Evolutionary conservation across 92 coral and sea anemone species (phyloP).

Genomic region (Actinernus sp.): DNA sequence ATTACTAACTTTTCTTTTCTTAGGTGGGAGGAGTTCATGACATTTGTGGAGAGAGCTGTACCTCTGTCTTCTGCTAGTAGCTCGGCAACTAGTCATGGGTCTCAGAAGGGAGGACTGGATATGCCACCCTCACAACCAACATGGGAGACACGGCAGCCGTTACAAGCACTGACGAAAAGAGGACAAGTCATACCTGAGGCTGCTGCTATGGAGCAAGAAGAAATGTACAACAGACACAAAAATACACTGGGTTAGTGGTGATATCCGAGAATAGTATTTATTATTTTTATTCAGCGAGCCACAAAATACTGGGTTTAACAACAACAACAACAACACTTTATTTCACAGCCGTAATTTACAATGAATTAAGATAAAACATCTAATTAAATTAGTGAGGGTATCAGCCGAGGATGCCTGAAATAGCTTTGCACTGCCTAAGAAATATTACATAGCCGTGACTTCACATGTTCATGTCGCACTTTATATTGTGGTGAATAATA

Average conservation of each 20-base stretch:
- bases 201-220: constrained; percentile 48
- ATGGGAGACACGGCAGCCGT: constrained; percentile 87
- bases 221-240: constrained; percentile 51
- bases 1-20: background rate
- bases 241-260: constrained; percentile 41
- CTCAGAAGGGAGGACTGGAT: constrained; percentile 19
- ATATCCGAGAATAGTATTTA: no score
- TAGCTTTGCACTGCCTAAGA: no score
- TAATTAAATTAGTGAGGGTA: no score
- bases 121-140: constrained; percentile 75
- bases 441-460: no score
- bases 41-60: constrained; percentile 79
- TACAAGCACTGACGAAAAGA: constrained; percentile 46
- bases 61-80: constrained; percentile 57
- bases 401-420: no score
- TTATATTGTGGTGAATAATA: no score
- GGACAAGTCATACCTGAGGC: constrained; percentile 30
- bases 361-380: no score
- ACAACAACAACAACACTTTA: no score
- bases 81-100: constrained; percentile 13
- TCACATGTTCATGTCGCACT: no score
- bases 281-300: no score
- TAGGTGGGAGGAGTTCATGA: constrained; percentile 77
- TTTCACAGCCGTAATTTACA: no score
- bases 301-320: no score